A percentile compares a stretch with the other conserved stretches of the same genome.
These are phyloP conservation scores for Carassius carassius DNA, from an alignment of 2,113 vertebrate genomes.

Conservation along the genomic window DNA sequence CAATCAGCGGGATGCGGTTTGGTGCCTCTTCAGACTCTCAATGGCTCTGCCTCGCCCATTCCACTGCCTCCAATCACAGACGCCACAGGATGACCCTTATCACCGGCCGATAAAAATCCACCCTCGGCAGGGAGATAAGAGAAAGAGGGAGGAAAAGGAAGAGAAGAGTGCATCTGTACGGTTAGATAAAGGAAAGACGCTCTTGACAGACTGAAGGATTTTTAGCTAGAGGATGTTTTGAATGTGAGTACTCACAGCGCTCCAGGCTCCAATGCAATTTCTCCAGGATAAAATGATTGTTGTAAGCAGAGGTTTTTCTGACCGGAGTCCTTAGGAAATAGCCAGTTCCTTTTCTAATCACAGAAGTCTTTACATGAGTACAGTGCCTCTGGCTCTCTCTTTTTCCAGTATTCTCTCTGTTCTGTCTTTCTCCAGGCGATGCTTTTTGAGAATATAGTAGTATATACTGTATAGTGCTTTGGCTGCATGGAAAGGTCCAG, in stretches of 20 bases:
- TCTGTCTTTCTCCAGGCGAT: slow-evolving; percentile 10
- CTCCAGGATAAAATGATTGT: slow-evolving; percentile 23
- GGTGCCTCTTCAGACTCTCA: slow-evolving; percentile 8
- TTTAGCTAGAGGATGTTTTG: slow-evolving; percentile 39
- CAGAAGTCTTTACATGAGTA: slow-evolving; percentile 34
- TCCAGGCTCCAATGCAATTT: slow-evolving; percentile 37
- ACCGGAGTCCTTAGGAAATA: neutral
- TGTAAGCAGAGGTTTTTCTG: neutral
- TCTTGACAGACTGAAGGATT: slow-evolving; percentile 47
- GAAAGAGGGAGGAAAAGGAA: slow-evolving; percentile 10
- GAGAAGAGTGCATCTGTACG: slow-evolving; percentile 4
- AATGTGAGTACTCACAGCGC: slow-evolving; percentile 26
- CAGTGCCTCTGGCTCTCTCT: slow-evolving; percentile 26
- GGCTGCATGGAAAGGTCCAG: neutral
- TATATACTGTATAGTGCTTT: neutral
- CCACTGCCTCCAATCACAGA: neutral
- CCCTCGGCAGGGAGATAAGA: slow-evolving; percentile 16
- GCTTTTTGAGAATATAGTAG: neutral
- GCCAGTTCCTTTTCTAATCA: slow-evolving; percentile 29
- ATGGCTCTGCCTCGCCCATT: slow-evolving; percentile 5
- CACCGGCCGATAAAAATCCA: slow-evolving; percentile 24
- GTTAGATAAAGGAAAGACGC: slow-evolving; percentile 36
- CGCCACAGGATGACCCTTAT: slow-evolving; percentile 13
- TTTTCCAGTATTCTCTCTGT: neutral
- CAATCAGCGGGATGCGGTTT: slow-evolving; percentile 35